A percentile compares a stretch with the other conserved stretches of the same genome.
Conservation (phyloP, 2,113 vertebrate species). For the Chaetorhynchus papuensis region DNA sequence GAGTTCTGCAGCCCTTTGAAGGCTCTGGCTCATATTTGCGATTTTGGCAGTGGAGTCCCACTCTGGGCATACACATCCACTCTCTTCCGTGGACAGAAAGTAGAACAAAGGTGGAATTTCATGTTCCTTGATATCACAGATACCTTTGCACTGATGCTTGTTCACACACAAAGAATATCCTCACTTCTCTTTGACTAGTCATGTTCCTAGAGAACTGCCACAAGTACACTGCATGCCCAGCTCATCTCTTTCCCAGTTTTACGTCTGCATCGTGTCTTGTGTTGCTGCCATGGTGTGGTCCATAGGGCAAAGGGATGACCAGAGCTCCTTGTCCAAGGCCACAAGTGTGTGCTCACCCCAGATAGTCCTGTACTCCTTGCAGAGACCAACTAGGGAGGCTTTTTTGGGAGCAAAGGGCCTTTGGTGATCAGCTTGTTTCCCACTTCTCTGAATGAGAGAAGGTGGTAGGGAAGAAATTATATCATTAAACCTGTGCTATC, state of each 20-base stretch:
- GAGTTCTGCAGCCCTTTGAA: not conserved
- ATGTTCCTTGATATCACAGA: not conserved
- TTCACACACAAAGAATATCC: not conserved
- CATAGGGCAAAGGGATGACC: not conserved
- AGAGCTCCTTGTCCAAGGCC: not conserved
- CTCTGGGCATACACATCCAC: not conserved
- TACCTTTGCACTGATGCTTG: not conserved
- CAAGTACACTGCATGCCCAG: not conserved
- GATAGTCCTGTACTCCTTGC: not conserved
- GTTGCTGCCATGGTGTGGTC: not conserved
- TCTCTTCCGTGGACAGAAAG: not conserved
- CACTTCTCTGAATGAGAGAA: not conserved
- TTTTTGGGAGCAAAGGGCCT: not conserved
- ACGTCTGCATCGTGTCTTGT: fast-evolving
- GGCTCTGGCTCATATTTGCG: not conserved
- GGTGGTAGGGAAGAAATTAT: not conserved
- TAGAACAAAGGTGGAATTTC: not conserved
- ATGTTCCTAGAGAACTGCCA: not conserved
- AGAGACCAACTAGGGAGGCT: not conserved
- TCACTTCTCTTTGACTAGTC: not conserved
- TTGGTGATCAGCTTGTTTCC: not conserved
- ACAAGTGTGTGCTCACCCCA: not conserved
- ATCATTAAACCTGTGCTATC: not conserved
- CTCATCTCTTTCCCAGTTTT: not conserved
- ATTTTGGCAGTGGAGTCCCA: fast-evolving